phyloP scores from a whole-genome alignment of 2,888 invertebrate species.

The Blera fallax region DNA sequence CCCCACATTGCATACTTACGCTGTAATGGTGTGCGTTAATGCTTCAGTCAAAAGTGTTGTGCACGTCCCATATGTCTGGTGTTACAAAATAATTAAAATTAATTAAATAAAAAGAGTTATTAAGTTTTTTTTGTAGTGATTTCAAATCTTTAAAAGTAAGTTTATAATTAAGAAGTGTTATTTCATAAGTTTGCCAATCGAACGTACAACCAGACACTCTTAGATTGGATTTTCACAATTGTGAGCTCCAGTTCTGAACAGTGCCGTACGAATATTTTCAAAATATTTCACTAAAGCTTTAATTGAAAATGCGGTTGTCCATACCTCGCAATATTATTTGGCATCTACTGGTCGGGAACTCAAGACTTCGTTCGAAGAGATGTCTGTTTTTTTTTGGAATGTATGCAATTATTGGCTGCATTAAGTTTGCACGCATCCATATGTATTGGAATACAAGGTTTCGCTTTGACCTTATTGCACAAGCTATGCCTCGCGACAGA shows the following conservation, averaged over 20 bases:
- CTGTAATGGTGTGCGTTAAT: neutral
- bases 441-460: too few species aligned
- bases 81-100: neutral
- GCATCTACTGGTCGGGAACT: slow-evolving; percentile 2
- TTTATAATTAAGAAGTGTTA: neutral
- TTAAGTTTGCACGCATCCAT: too few species aligned
- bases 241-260: neutral
- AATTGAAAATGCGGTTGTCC: too few species aligned
- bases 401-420: neutral
- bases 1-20: neutral
- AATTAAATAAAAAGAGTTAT: neutral
- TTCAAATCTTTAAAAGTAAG: neutral
- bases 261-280: neutral
- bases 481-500: too few species aligned
- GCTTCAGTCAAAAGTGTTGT: neutral
- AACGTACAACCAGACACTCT: neutral
- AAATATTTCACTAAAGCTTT: neutral
- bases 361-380: slow-evolving; percentile 2
- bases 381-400: neutral
- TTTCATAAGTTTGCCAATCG: neutral
- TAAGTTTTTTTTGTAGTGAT: neutral
- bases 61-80: neutral
- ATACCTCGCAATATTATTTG: too few species aligned
- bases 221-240: neutral
- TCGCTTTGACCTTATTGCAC: too few species aligned